Conservation (phyloP, 2,888 invertebrate genomes). For the Achlya flavicornis region DNA sequence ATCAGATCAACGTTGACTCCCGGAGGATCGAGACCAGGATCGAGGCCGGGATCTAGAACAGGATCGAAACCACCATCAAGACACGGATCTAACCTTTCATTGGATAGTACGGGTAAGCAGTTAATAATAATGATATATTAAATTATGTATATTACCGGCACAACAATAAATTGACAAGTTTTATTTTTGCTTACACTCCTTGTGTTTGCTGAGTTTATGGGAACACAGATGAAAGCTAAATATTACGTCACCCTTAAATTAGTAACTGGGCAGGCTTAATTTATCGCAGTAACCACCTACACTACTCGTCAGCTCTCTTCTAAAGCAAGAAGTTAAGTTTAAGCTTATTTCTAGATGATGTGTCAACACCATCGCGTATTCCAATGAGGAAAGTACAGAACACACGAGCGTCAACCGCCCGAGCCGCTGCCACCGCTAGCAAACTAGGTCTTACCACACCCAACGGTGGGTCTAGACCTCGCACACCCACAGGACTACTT, state of each 20-base stretch:
- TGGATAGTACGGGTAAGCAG: conserved; percentile 92
- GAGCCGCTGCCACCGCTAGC: conserved; percentile 85
- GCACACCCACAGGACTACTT: conserved; percentile 90
- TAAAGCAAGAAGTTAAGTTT: neutral
- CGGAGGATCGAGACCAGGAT: conserved; percentile 92
- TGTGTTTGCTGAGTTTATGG: no score
- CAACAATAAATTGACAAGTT: no score
- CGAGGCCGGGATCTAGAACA: conserved; percentile 92
- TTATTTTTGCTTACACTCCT: neutral
- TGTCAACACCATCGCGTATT: conserved; percentile 90
- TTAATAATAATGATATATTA: conserved; percentile 6
- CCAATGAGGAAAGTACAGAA: conserved; percentile 89
- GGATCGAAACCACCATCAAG: conserved; percentile 97
- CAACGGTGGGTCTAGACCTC: conserved; percentile 86
- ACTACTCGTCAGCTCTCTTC: neutral
- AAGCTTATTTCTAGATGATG: conserved; percentile 84
- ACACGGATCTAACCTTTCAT: conserved; percentile 95
- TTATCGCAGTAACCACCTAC: no score
- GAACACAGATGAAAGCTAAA: no score
- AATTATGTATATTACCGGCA: no score
- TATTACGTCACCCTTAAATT: no score
- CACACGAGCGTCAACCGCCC: conserved; percentile 77
- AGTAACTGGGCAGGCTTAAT: no score
- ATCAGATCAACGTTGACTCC: conserved; percentile 88
- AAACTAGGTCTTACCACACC: conserved; percentile 83